phyloP scores from a whole-genome alignment of 1,140 invertebrate species.

The Camponotus vicinus region DNA sequence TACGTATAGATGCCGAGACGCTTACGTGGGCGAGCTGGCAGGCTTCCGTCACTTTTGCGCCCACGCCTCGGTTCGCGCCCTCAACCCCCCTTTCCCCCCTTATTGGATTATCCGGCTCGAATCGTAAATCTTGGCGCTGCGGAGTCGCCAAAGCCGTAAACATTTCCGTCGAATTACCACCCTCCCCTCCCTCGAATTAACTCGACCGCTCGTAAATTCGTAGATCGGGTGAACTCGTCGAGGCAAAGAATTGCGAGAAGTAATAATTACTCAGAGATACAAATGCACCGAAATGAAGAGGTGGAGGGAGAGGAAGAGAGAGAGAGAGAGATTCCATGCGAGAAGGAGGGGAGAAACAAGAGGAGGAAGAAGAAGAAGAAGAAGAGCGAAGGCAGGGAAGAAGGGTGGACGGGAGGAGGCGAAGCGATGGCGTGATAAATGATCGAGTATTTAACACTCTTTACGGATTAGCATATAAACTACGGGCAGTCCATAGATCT shows the following conservation, averaged over 20 bases:
- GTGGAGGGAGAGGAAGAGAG: neutral
- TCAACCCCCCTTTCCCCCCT: constrained; percentile 18
- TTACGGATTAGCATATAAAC: constrained; percentile 87
- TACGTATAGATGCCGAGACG: neutral
- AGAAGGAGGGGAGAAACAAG: constrained; percentile 45
- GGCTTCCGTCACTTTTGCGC: constrained; percentile 69
- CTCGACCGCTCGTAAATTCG: constrained; percentile 46
- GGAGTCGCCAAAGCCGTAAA: constrained; percentile 62
- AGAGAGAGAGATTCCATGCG: neutral
- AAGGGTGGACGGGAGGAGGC: constrained; percentile 39
- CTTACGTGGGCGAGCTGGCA: constrained; percentile 64
- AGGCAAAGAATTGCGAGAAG: constrained; percentile 58
- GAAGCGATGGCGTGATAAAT: constrained; percentile 85
- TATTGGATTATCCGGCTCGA: constrained; percentile 73
- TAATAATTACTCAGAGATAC: constrained; percentile 68
- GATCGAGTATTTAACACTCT: constrained; percentile 87
- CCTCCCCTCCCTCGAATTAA: neutral
- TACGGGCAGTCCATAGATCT: constrained; percentile 86
- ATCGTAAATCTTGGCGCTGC: constrained; percentile 69
- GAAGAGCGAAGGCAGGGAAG: neutral
- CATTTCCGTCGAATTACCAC: constrained; percentile 24
- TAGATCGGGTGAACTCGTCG: neutral
- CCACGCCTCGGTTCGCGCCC: constrained; percentile 58
- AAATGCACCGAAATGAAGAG: neutral
- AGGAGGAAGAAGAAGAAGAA: constrained; percentile 25